Percentiles rank a stretch among this genome's conserved stretches.
These are phyloP conservation scores for Apis laboriosa DNA, from an alignment of 1,140 invertebrate species.

Conservation along the genomic window DNA sequence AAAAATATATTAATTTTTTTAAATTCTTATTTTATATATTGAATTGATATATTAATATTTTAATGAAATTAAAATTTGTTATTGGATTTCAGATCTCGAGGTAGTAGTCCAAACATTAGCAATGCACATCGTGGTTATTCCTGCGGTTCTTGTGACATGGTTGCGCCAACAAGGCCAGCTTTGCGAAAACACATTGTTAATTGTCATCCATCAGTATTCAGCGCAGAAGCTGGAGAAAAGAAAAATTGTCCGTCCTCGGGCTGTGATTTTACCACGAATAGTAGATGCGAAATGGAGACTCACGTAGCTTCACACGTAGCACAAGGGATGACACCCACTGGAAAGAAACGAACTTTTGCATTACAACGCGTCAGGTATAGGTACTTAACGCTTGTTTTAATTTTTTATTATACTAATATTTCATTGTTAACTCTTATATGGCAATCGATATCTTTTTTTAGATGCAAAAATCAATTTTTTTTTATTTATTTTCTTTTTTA, in stretches of 20 bases:
- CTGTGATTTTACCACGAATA: constrained; percentile 75
- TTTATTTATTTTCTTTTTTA: too few relatives aligned
- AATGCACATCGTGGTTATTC: constrained; percentile 73
- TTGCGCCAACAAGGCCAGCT: constrained; percentile 75
- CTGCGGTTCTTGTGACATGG: constrained; percentile 75
- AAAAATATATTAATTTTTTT: too few relatives aligned
- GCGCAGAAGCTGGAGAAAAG: constrained; percentile 65
- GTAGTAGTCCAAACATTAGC: constrained; percentile 72
- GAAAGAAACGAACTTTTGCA: constrained; percentile 77
- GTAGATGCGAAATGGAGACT: constrained; percentile 77
- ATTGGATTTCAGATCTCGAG: constrained; percentile 71
- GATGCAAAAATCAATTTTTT: too few relatives aligned
- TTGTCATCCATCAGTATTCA: constrained; percentile 69
- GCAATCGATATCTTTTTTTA: too few relatives aligned
- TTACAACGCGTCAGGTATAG: constrained; percentile 81
- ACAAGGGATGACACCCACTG: constrained; percentile 75
- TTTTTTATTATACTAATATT: not conserved
- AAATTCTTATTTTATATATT: too few relatives aligned
- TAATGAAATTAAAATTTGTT: not conserved
- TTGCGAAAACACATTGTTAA: constrained; percentile 76
- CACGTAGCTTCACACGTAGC: constrained; percentile 77
- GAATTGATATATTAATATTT: too few relatives aligned
- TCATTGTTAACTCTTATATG: not conserved
- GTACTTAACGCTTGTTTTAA: constrained; percentile 68
- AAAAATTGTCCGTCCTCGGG: constrained; percentile 76